Conservation (phyloP, 2,113 vertebrate species). For the Capreolus pygargus region DNA sequence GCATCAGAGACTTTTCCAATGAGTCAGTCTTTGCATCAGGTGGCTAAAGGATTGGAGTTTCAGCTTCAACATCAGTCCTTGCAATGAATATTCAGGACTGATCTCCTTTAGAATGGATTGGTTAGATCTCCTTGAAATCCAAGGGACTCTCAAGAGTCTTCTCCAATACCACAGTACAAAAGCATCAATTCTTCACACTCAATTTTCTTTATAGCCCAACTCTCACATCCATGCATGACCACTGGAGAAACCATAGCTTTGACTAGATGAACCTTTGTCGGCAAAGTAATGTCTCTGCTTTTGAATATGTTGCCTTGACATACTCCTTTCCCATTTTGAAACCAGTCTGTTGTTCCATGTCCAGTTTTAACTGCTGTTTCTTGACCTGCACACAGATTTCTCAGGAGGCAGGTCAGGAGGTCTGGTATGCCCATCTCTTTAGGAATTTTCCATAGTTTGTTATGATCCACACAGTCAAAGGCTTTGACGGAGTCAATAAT, state of each 20-base stretch:
- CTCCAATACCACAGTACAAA: neutral
- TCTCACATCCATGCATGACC: neutral
- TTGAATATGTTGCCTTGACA: neutral
- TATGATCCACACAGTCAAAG: neutral
- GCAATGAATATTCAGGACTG: neutral
- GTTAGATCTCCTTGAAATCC: neutral
- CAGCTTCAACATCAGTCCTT: neutral
- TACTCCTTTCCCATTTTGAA: neutral
- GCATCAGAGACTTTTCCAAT: neutral
- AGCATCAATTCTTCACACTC: neutral
- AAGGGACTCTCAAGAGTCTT: neutral
- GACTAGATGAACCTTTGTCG: neutral
- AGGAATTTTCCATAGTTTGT: neutral
- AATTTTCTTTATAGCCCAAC: neutral
- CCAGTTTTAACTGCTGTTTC: neutral
- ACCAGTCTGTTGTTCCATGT: neutral
- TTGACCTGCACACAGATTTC: neutral
- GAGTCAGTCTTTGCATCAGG: neutral
- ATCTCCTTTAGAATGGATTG: neutral
- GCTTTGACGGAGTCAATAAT: neutral
- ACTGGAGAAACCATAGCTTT: neutral
- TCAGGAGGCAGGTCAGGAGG: neutral
- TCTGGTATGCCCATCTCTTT: neutral
- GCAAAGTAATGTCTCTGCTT: neutral
- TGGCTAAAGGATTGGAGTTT: neutral